Percentiles rank a stretch among this genome's conserved stretches.
Evolutionary conservation across 2,888 invertebrate genomes (phyloP).

Genomic region (Morpho helenor): DNA sequence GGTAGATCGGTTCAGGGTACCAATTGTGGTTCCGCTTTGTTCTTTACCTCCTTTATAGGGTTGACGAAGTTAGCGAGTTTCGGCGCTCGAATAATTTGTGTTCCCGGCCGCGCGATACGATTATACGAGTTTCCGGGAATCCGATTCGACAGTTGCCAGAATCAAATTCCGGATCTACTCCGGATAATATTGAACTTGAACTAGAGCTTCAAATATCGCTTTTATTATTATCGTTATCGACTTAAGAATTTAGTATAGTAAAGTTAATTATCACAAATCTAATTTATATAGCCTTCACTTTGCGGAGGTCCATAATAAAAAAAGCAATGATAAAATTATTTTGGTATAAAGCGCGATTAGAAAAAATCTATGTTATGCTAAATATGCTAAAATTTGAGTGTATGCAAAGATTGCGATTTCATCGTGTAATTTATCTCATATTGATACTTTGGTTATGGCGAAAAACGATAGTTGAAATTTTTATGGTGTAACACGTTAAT

Average conservation of each 20-base stretch:
- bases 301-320: no score
- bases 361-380: no score
- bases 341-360: no score
- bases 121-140: slow-evolving; percentile 64
- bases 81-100: slow-evolving; percentile 73
- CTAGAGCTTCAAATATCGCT: slow-evolving; percentile 48
- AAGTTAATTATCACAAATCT: neutral
- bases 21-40: slow-evolving; percentile 77
- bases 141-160: slow-evolving; percentile 57
- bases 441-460: no score
- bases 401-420: no score
- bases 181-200: slow-evolving; percentile 41
- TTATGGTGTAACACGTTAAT: no score
- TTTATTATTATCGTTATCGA: slow-evolving; percentile 30
- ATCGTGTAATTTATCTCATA: no score
- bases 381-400: no score
- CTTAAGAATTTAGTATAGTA: neutral
- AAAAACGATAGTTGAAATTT: no score
- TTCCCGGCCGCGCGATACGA: slow-evolving; percentile 69
- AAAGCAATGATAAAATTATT: no score
- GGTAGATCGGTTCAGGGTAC: slow-evolving; percentile 52
- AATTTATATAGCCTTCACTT: no score
- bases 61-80: slow-evolving; percentile 75
- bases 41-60: slow-evolving; percentile 70
- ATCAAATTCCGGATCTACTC: slow-evolving; percentile 59